A percentile compares a stretch with the other conserved stretches of the same genome.
These are phyloP conservation scores for Cynopterus brachyotis DNA, from an alignment of 2,113 vertebrate genomes.

Conservation along the genomic window DNA sequence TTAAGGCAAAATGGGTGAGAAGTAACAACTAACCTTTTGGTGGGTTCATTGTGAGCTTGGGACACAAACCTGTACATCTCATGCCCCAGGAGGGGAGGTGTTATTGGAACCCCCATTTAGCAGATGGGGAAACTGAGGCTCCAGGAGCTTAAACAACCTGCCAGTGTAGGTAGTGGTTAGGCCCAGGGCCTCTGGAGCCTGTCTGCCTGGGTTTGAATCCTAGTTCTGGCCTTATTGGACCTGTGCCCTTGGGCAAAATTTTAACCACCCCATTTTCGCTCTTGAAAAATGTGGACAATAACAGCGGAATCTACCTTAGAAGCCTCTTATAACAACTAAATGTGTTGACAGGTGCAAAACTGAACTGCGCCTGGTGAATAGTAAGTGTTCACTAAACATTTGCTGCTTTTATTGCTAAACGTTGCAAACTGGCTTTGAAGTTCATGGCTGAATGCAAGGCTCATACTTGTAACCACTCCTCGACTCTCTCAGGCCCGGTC, in stretches of 20 bases:
- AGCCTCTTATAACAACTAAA: neutral
- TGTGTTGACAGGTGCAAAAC: neutral
- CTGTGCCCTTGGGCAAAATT: neutral
- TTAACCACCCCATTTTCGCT: neutral
- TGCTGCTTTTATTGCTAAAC: neutral
- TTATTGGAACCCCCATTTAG: neutral
- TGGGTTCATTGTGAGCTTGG: neutral
- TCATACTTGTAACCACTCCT: neutral
- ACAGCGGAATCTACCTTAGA: neutral
- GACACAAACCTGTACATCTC: neutral
- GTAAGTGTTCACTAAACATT: neutral
- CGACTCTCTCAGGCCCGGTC: neutral
- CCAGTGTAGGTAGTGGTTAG: rapidly evolving
- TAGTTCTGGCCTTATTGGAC: neutral
- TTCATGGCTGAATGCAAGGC: neutral
- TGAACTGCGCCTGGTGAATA: neutral
- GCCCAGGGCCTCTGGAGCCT: too few relatives aligned
- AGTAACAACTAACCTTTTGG: neutral
- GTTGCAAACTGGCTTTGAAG: neutral
- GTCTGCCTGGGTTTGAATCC: neutral
- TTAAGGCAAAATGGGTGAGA: too few relatives aligned
- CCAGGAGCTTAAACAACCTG: neutral
- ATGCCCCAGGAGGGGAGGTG: neutral
- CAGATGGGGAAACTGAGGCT: neutral
- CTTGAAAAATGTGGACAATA: neutral